Percentiles rank a stretch among this genome's conserved stretches.
Conservation (phyloP, 2,797 vertebrate genomes). For the Falco berigora region DNA sequence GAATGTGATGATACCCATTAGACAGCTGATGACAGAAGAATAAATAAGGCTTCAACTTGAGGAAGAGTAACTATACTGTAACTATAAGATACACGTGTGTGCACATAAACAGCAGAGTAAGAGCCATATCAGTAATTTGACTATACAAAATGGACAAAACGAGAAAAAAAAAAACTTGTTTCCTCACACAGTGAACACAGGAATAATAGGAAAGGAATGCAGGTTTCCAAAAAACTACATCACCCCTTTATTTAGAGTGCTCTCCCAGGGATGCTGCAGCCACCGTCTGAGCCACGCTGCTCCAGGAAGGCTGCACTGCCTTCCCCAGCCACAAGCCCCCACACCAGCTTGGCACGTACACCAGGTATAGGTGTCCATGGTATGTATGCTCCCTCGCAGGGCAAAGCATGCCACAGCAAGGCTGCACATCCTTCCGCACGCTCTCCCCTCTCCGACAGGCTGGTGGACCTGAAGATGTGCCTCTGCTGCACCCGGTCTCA, state of each 20-base stretch:
- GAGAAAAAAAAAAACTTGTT: background rate
- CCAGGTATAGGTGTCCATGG: background rate
- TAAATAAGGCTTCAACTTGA: background rate
- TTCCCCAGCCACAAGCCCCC: background rate
- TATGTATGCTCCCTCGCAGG: rapidly evolving
- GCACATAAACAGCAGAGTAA: background rate
- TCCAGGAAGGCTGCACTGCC: background rate
- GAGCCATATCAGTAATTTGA: background rate
- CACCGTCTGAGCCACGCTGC: rapidly evolving
- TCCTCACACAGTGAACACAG: background rate
- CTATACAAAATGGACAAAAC: background rate
- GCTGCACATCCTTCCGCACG: background rate
- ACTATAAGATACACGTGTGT: background rate
- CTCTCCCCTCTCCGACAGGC: background rate
- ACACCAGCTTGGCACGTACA: rapidly evolving
- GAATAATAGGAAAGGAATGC: background rate
- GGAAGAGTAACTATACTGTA: background rate
- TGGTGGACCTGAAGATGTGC: too few species aligned
- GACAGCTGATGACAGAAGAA: background rate
- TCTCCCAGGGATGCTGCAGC: background rate
- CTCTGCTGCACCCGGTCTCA: background rate
- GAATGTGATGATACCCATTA: background rate
- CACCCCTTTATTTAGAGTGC: background rate
- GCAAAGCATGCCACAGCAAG: background rate
- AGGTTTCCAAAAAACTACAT: background rate